These are phyloP conservation scores for Hiodon tergisus DNA, from an alignment of 2,113 vertebrate species.

Conservation along the genomic window DNA sequence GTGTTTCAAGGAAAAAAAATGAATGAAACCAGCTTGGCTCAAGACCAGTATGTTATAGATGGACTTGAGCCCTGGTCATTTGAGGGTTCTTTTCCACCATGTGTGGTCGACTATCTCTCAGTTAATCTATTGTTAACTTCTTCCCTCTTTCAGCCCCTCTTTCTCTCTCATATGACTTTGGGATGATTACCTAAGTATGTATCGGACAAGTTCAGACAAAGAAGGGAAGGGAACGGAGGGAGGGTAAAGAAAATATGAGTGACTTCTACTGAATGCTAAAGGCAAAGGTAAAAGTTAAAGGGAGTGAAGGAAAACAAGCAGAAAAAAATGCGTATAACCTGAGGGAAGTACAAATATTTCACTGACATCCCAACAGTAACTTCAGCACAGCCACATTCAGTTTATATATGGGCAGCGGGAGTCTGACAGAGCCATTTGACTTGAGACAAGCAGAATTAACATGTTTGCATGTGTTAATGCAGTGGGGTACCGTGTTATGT, in stretches of 20 bases:
- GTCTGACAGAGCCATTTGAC: background rate
- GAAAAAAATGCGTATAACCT: constrained; percentile 2
- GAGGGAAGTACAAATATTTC: background rate
- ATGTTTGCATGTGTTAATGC: no score
- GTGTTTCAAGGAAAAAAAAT: no score
- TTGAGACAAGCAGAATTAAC: no score
- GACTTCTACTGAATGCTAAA: constrained; percentile 53
- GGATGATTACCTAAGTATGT: constrained; percentile 36
- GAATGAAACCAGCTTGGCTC: no score
- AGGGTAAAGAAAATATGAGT: constrained; percentile 48
- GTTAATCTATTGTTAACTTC: background rate
- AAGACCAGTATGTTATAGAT: no score
- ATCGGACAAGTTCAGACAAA: constrained; percentile 61
- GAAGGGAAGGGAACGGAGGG: constrained; percentile 42
- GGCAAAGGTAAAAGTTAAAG: constrained; percentile 37
- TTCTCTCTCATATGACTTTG: constrained; percentile 57
- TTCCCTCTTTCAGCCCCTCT: constrained; percentile 38
- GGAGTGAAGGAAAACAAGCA: constrained; percentile 36
- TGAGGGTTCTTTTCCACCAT: background rate
- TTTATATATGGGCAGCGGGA: background rate
- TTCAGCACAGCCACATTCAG: no score
- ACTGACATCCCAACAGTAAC: no score
- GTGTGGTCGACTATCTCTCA: background rate
- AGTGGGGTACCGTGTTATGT: no score
- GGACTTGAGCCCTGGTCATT: no score